A percentile compares a stretch with the other conserved stretches of the same genome.
These are phyloP conservation scores for Drosophila sp. DNA, from an alignment of 1,140 invertebrate genomes.

Conservation along the genomic window DNA sequence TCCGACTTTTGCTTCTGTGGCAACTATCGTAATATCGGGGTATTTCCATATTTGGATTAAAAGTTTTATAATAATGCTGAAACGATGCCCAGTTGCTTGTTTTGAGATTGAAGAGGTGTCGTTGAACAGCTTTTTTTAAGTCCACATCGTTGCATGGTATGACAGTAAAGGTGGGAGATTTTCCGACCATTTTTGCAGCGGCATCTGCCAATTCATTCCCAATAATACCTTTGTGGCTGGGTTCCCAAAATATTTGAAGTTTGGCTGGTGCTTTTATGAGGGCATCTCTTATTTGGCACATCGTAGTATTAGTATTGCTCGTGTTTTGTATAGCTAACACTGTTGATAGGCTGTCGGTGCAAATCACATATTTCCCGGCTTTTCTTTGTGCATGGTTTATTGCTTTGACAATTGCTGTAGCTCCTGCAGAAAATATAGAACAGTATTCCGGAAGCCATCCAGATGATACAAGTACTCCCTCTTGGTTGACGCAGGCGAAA, in stretches of 20 bases:
- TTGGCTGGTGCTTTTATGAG: background rate
- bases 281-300: background rate
- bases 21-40: no score
- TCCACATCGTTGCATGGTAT: no score
- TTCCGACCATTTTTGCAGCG: background rate
- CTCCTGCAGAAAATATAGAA: no score
- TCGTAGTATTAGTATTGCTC: background rate
- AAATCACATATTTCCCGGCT: background rate
- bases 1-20: background rate
- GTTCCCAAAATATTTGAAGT: constrained; percentile 5
- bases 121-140: no score
- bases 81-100: no score
- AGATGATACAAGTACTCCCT: no score
- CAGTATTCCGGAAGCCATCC: no score
- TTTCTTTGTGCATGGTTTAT: background rate
- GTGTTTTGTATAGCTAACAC: constrained; percentile 1
- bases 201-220: constrained; percentile 4
- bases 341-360: background rate
- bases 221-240: constrained; percentile 1
- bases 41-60: no score
- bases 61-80: no score
- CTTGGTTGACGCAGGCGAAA: no score
- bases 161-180: background rate
- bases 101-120: no score
- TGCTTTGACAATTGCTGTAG: background rate